Evolutionary conservation across 2,888 invertebrate species (phyloP), one percentile per base, ranked within the genome.

Genomic region (Ethmia dodecea): DNA sequence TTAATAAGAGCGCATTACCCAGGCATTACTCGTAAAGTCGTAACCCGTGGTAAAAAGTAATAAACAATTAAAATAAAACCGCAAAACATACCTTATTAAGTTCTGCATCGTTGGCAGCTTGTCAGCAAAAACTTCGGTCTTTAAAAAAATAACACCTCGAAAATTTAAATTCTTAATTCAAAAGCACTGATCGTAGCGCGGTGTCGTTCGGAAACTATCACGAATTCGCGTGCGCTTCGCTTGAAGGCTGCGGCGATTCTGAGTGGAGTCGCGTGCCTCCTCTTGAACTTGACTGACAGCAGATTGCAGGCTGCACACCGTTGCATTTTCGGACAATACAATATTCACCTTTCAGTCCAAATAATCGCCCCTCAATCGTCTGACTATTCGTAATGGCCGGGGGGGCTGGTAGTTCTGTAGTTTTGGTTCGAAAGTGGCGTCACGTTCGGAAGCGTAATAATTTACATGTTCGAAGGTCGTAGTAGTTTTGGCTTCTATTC

Each of bases 221-320:
- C 43, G 49, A 48, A 6, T 42, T 37, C 53, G 59, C 77, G 79
- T 74, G 70, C 65, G 64, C 46, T 59, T 65, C 42, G 55, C 48
- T 47, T 65, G 67, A 69, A 65, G 73, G 69, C 73, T 62, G 58
- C 63, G 65, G 52, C 67, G 63, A 60, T 69, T 80, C 72, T 83
- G 81, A 42, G 39, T 38, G 36, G 49, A 42, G 58, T 43, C 55
- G 65, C 53, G 65, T 62, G 61, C 54, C 60, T 65, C 67, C 59
- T 73, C 80, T 80, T 83, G 77, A 81, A 80, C 80, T 79, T 75
- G 70, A 52, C 56, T 58, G 60, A 57, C 60, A 64, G 53, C 76
- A 76, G 72, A 70, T 70, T 73, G 72, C 72, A 76, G 48, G 53
- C 52, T 75, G 70, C 76, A 71, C 64, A 64, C 62, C 59, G 61